Base-by-base conservation (phyloP, 35 echinoderm and acorn worm species). In the Ptychodera flava region DNA sequence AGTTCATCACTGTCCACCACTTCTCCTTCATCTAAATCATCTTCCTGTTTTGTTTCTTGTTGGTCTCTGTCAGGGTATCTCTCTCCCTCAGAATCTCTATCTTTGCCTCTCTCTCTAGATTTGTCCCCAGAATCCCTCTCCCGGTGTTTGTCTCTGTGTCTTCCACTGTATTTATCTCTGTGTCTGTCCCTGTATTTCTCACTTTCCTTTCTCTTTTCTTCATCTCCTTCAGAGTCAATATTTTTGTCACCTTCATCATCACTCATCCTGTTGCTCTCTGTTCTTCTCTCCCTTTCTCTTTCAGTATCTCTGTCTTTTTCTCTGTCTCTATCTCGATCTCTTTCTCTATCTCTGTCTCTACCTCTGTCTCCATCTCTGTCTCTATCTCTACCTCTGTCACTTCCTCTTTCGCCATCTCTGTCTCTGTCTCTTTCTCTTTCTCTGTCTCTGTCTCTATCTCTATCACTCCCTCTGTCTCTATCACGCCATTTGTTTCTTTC, bases 271-370 rank as follows among this genome's bases (percentile, higher is more conserved):
- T 64, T 22, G 22, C 22, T 12, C 6, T 64, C 22, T 6, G 6
- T 22, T 86, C 77, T 78, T 87, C 32, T 87, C 1, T 77, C 28
- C 78, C 85, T 77, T 1, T 32, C 28, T 86, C 34, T 15, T 15
- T 79, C 88, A 45, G 80, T 84, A 30, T 82, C 29, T 37, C 77
- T 84, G 34, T 91, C 82, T 32, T 80, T 88, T 16, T 38, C 22
- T 35, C 80, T 88, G 27, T 37, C 33, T 6, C 1, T 29, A 1
- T 83, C 16, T 1, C 80, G 6, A 35, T 88, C 85, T 35, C 52
- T 83, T 28, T 87, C 36, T 33, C 77, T 45, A 31, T 77, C 79
- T 6, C 80, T 15, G 0, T 81, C 1, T n/a, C 38, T 80, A 31
- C 35, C 86, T 31, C 35, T 79, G 27, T 85, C 87, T 34, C 76